phyloP scores from a whole-genome alignment of 2,888 invertebrate genomes.

The Incurvaria masculella region DNA sequence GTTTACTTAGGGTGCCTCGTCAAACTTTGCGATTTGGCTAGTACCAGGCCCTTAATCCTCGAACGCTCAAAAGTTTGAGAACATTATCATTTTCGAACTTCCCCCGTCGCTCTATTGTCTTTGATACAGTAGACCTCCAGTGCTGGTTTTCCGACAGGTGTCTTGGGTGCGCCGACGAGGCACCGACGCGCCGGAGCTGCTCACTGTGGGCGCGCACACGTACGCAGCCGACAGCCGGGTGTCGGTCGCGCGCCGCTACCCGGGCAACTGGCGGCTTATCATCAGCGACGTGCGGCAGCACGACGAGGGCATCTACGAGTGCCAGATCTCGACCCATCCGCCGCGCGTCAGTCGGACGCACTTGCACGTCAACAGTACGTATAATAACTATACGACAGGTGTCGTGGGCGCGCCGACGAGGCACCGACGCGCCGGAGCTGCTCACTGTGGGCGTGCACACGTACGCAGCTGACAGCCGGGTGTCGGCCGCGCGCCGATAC shows the following conservation, averaged over 20 bases:
- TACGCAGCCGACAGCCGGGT: slow-evolving; percentile 66
- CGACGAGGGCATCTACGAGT: slow-evolving; percentile 67
- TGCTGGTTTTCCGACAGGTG: slow-evolving; percentile 38
- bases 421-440: slow-evolving; percentile 60
- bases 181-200: slow-evolving; percentile 60
- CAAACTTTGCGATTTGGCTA: too few species aligned
- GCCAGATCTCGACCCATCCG: slow-evolving; percentile 71
- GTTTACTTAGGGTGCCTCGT: too few species aligned
- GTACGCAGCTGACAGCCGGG: slow-evolving; percentile 64
- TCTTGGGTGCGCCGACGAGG: slow-evolving; percentile 68
- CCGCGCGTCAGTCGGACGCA: slow-evolving; percentile 65
- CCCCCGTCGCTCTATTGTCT: too few species aligned
- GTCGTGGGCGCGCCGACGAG: slow-evolving; percentile 68
- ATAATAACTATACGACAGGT: slow-evolving; percentile 38
- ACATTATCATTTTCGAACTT: too few species aligned
- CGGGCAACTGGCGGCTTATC: slow-evolving; percentile 61
- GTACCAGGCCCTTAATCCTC: too few species aligned
- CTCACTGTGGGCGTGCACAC: slow-evolving; percentile 67
- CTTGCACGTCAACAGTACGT: slow-evolving; percentile 64
- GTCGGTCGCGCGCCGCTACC: slow-evolving; percentile 60
- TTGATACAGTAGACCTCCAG: too few species aligned
- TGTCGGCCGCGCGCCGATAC: slow-evolving; percentile 61
- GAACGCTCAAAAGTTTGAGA: too few species aligned
- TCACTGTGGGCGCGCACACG: slow-evolving; percentile 66
- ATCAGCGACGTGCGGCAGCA: slow-evolving; percentile 64